A percentile compares a stretch with the other conserved stretches of the same genome.
These are phyloP conservation scores for Cyprinus carpio DNA, from an alignment of 2,113 vertebrate species.

Conservation along the genomic window DNA sequence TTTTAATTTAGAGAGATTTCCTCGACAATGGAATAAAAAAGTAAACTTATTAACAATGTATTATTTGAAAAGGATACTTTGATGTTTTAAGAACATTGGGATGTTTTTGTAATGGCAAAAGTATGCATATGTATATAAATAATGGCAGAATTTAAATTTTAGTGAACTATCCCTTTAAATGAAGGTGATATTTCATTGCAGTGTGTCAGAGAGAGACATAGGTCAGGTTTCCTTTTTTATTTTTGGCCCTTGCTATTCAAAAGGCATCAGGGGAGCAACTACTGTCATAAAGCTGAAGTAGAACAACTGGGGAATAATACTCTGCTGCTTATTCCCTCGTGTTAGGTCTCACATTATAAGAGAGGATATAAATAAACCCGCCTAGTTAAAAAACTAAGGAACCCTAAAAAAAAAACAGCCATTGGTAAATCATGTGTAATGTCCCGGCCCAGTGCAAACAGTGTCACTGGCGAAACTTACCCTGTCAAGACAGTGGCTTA, in stretches of 20 bases:
- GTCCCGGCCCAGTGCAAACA: background rate
- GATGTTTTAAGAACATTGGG: background rate
- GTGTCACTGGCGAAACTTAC: background rate
- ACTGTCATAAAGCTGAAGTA: background rate
- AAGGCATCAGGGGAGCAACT: conserved; percentile 26
- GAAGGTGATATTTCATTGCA: background rate
- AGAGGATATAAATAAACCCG: conserved; percentile 46
- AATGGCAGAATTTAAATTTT: background rate
- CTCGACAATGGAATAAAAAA: background rate
- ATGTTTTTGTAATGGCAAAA: background rate
- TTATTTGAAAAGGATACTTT: background rate
- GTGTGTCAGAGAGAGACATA: background rate
- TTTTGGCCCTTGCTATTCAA: conserved; percentile 26
- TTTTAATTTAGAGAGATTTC: background rate
- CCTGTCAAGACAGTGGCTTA: background rate
- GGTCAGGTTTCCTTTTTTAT: conserved; percentile 8
- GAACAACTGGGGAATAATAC: conserved; percentile 18
- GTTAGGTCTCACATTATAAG: conserved; percentile 31
- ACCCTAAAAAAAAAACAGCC: conserved; percentile 14
- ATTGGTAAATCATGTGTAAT: conserved; percentile 2
- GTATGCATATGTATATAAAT: background rate
- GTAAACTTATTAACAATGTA: background rate
- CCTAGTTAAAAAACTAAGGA: conserved; percentile 25
- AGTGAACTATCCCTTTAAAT: background rate
- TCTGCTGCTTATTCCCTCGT: conserved; percentile 17